Conservation (phyloP, 2,888 invertebrate genomes). For the Eilema depressum region DNA sequence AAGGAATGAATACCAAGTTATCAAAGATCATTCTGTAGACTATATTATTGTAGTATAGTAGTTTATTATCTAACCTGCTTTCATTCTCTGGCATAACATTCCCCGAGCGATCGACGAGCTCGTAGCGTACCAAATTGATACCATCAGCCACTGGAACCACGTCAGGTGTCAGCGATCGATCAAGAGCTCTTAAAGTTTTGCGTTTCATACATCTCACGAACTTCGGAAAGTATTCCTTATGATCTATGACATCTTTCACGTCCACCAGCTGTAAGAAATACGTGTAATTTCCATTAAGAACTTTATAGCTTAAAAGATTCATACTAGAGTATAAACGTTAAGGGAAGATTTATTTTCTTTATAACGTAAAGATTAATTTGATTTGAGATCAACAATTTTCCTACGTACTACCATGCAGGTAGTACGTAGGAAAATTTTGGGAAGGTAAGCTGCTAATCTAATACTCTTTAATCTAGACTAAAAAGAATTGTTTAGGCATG, state of each 20-base stretch:
- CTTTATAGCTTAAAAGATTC: neutral
- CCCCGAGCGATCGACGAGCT: constrained; percentile 77
- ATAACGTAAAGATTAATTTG: neutral
- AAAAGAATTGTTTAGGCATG: neutral
- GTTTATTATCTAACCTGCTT: constrained; percentile 66
- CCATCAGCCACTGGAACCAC: constrained; percentile 89
- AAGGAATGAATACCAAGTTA: neutral
- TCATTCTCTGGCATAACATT: constrained; percentile 76
- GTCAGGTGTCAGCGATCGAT: constrained; percentile 87
- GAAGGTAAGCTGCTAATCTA: neutral
- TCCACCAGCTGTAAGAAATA: constrained; percentile 69
- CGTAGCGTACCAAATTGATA: constrained; percentile 87
- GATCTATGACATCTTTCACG: constrained; percentile 79
- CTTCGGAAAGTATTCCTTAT: constrained; percentile 81
- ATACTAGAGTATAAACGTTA: neutral
- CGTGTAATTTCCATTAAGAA: neutral
- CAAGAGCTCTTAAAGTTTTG: constrained; percentile 86
- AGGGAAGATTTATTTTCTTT: neutral
- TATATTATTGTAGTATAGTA: too few species aligned
- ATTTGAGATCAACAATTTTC: neutral
- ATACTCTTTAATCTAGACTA: neutral
- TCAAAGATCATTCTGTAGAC: too few species aligned
- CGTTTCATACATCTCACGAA: constrained; percentile 84
- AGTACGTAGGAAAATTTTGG: too few species aligned
- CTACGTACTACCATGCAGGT: too few species aligned